Percentiles rank a stretch among this genome's conserved stretches.
Evolutionary conservation across 2,113 vertebrate genomes (phyloP).

Genomic region (Perccottus glenii): DNA sequence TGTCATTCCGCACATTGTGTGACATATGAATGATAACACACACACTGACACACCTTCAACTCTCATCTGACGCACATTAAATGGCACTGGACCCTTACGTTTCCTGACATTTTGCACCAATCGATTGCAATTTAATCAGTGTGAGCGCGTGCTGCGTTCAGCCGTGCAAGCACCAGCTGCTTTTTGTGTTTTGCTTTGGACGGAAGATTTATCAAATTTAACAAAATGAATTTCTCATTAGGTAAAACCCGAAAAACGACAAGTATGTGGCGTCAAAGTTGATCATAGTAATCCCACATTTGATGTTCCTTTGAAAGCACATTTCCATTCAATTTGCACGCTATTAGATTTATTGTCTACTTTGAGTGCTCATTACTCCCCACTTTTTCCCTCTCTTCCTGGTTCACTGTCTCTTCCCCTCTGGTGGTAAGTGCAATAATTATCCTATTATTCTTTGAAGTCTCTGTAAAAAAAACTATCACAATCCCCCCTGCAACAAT

Average conservation of each 20-base stretch:
- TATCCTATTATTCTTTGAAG: constrained; percentile 75
- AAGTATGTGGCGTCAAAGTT: constrained; percentile 49
- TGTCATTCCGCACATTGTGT: constrained; percentile 70
- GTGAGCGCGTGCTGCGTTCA: constrained; percentile 79
- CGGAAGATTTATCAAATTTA: constrained; percentile 22
- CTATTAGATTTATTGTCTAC: constrained; percentile 73
- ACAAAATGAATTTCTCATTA: constrained; percentile 42
- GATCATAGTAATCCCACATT: constrained; percentile 63
- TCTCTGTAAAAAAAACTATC: constrained; percentile 39
- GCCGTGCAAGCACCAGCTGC: constrained; percentile 76
- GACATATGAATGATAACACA: constrained; percentile 87
- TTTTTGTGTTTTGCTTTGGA: constrained; percentile 59
- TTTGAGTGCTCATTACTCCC: constrained; percentile 66
- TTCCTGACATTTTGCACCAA: constrained; percentile 88
- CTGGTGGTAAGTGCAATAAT: constrained; percentile 72
- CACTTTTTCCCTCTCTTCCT: constrained; percentile 13
- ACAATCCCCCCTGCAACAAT: constrained; percentile 53
- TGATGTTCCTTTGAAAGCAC: constrained; percentile 58
- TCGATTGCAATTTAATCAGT: constrained; percentile 88
- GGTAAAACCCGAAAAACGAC: constrained; percentile 32
- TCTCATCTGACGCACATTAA: constrained; percentile 85
- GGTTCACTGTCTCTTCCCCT: constrained; percentile 43
- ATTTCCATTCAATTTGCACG: constrained; percentile 68
- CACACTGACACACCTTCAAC: constrained; percentile 80
- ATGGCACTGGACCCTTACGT: constrained; percentile 81